These are phyloP conservation scores for Prietella phreatophila DNA, from an alignment of 2,113 vertebrate genomes.

Conservation along the genomic window DNA sequence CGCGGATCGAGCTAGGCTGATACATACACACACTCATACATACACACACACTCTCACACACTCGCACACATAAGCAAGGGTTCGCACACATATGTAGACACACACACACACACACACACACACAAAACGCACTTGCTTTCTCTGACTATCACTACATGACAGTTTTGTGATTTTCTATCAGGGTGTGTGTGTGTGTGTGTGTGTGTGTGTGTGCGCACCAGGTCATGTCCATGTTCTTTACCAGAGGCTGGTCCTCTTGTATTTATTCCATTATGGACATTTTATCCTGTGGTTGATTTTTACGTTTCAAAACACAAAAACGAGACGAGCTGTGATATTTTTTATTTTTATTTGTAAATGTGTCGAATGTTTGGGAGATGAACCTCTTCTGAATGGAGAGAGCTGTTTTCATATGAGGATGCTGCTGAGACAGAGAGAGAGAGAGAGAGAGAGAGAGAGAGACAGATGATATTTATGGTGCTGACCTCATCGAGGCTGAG, in stretches of 20 bases:
- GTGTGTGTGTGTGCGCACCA: constrained; percentile 22
- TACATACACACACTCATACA: not conserved
- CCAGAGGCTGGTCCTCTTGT: constrained; percentile 56
- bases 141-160: not conserved
- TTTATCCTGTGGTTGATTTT: constrained; percentile 32
- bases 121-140: constrained; percentile 19
- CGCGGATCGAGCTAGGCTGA: not conserved
- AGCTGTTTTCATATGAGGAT: constrained; percentile 42
- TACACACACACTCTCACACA: not conserved
- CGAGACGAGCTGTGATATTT: constrained; percentile 27
- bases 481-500: constrained; percentile 33
- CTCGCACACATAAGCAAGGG: no score
- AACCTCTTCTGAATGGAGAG: constrained; percentile 1
- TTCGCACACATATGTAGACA: no score
- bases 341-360: not conserved
- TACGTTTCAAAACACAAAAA: not conserved
- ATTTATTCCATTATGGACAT: constrained; percentile 41
- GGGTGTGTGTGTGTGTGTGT: constrained; percentile 12
- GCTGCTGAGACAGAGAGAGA: not conserved
- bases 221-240: constrained; percentile 9
- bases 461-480: constrained; percentile 36
- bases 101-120: constrained; percentile 45
- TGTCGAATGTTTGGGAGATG: not conserved
- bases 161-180: not conserved
- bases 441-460: not conserved